A percentile compares a stretch with the other conserved stretches of the same genome.
Conservation (phyloP, 1,140 invertebrate genomes). For the Conopomorpha cramerella region DNA sequence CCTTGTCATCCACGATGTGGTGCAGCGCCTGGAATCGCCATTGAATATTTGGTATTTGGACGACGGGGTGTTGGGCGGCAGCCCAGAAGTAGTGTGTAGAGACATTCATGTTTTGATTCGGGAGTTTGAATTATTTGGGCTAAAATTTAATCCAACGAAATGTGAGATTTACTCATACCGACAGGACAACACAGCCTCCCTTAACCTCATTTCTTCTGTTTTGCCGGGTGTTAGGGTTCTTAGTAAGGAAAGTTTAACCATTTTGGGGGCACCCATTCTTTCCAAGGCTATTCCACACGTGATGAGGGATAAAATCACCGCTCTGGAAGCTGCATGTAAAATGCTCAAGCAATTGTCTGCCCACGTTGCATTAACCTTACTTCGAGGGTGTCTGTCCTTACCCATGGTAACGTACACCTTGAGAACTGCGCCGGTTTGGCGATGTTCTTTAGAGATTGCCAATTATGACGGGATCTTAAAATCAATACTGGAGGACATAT, state of each 20-base stretch:
- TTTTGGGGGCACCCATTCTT: slow-evolving; percentile 3
- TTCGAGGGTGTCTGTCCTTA: slow-evolving; percentile 1
- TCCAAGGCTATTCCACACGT: background rate
- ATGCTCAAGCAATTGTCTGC: background rate
- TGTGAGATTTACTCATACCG: slow-evolving; percentile 4
- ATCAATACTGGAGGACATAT: background rate
- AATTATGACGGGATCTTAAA: background rate
- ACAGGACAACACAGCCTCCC: background rate
- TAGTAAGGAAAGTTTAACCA: background rate
- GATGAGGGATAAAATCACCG: background rate
- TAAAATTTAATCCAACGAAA: slow-evolving; percentile 2
- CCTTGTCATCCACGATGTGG: slow-evolving; percentile 1
- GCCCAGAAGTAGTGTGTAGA: background rate
- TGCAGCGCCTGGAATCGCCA: background rate
- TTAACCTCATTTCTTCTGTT: background rate
- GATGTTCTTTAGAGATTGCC: background rate
- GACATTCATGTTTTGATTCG: slow-evolving; percentile 1
- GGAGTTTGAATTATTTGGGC: background rate
- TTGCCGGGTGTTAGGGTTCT: slow-evolving; percentile 2
- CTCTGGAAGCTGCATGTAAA: background rate
- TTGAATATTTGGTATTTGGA: slow-evolving; percentile 6
- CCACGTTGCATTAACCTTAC: slow-evolving; percentile 1
- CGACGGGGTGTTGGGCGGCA: slow-evolving; percentile 4
- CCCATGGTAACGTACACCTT: slow-evolving; percentile 1
- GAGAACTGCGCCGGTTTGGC: slow-evolving; percentile 1